phyloP scores from a whole-genome alignment of 2,888 invertebrate genomes.

The Subacronicta megacephala region DNA sequence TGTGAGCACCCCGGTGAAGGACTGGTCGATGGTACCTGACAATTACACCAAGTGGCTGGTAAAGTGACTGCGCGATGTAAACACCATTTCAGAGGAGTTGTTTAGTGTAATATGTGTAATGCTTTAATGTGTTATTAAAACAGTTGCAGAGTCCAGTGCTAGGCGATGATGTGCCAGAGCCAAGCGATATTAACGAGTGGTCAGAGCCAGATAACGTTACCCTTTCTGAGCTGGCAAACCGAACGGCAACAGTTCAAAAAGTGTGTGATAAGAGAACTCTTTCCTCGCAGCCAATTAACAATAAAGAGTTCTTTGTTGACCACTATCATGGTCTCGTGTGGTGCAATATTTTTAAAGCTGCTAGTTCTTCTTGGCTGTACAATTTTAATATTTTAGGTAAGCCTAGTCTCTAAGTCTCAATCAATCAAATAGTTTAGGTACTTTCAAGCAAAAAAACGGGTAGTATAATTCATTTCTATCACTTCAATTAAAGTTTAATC shows the following conservation, averaged over 20 bases:
- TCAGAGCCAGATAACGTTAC: constrained; percentile 80
- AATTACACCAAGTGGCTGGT: constrained; percentile 87
- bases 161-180: constrained; percentile 73
- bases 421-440: not conserved
- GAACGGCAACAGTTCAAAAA: constrained; percentile 81
- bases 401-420: constrained; percentile 1
- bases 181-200: constrained; percentile 68
- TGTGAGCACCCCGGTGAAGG: constrained; percentile 71
- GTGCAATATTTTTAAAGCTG: constrained; percentile 94
- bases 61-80: constrained; percentile 49
- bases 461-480: too few species aligned
- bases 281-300: constrained; percentile 88
- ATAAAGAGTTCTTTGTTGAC: constrained; percentile 93
- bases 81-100: constrained; percentile 6
- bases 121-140: constrained; percentile 31
- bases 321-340: constrained; percentile 91
- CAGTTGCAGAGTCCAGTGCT: constrained; percentile 82
- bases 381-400: constrained; percentile 93
- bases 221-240: constrained; percentile 82
- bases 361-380: constrained; percentile 95
- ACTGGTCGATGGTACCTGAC: constrained; percentile 81
- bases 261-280: constrained; percentile 83
- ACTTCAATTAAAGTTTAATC: too few species aligned
- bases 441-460: too few species aligned
- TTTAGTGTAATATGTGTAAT: constrained; percentile 3